Conservation (phyloP, 2,797 vertebrate species). For the Uromys caudimaculatus region DNA sequence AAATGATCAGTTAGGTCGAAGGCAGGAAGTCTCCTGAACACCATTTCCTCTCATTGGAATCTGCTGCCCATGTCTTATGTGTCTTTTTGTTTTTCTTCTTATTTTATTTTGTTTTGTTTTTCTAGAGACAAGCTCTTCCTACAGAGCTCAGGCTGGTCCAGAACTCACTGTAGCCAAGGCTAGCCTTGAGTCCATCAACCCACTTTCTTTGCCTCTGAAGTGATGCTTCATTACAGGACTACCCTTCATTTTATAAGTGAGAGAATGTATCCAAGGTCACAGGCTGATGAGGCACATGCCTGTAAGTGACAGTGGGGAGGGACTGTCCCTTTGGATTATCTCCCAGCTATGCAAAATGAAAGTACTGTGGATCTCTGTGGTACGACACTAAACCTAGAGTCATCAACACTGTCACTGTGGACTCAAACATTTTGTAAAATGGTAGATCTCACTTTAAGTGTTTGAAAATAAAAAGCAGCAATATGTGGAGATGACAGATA, state of each 20-base stretch:
- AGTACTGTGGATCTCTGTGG: background rate
- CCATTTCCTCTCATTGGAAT: fast-evolving
- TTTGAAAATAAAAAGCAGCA: background rate
- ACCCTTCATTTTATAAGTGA: background rate
- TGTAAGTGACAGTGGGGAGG: background rate
- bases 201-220: background rate
- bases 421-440: background rate
- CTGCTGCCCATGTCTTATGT: background rate
- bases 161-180: background rate
- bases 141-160: background rate
- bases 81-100: background rate
- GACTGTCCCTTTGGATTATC: background rate
- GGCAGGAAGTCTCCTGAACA: background rate
- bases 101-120: background rate
- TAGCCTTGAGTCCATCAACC: background rate
- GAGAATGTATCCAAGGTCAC: background rate
- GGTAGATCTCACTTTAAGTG: background rate
- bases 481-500: background rate
- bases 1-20: background rate
- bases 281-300: background rate
- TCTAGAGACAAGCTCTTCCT: background rate
- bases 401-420: background rate
- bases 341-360: background rate
- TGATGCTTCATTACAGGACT: background rate
- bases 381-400: background rate